Conservation (phyloP, 2,797 vertebrate species). For the Podargus strigoides region DNA sequence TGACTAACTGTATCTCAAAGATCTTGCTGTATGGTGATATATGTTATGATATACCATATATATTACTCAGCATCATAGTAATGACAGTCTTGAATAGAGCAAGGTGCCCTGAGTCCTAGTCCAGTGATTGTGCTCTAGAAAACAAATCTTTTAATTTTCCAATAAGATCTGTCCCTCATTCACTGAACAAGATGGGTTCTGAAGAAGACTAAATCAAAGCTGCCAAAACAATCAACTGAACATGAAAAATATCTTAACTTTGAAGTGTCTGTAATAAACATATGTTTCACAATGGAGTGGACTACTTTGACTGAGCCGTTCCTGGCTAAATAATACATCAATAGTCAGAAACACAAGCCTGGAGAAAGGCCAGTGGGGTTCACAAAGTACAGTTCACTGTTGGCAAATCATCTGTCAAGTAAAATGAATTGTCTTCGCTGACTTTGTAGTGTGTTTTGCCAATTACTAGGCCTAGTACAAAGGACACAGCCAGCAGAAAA, state of each 20-base stretch:
- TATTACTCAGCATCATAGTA: not conserved
- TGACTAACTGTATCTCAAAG: not conserved
- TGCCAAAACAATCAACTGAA: not conserved
- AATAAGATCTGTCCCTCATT: not conserved
- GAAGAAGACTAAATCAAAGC: not conserved
- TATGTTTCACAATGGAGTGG: not conserved
- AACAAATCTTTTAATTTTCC: not conserved
- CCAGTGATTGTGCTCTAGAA: not conserved
- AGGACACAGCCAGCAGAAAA: too few relatives aligned
- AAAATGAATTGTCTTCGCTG: not conserved
- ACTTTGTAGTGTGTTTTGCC: too few relatives aligned
- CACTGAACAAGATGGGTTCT: not conserved
- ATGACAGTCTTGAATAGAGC: not conserved
- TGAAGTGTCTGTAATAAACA: not conserved
- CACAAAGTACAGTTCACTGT: not conserved
- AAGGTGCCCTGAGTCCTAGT: not conserved
- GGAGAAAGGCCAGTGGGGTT: not conserved
- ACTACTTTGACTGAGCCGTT: not conserved
- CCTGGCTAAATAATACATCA: not conserved
- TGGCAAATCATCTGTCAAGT: slow-evolving; percentile 10
- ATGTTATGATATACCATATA: not conserved
- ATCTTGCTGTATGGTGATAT: not conserved
- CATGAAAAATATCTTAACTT: not conserved
- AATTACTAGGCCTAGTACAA: too few relatives aligned
- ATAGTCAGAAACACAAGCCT: not conserved